These are phyloP conservation scores for Drosophila maculinotata DNA, from an alignment of 2,888 invertebrate species.

Conservation along the genomic window DNA sequence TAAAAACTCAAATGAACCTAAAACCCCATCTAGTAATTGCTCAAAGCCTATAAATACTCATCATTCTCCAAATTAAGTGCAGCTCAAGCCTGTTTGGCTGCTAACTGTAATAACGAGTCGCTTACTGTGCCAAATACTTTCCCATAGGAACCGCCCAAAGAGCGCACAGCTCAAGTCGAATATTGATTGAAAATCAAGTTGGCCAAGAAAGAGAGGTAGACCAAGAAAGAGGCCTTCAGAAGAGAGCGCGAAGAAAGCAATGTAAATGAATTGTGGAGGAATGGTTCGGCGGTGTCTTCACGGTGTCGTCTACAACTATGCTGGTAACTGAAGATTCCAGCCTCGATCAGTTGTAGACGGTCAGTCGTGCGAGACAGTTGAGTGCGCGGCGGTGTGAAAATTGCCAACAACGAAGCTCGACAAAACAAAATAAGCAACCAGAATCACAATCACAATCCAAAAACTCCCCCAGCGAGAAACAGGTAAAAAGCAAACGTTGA, in stretches of 20 bases:
- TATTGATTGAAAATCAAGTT: slow-evolving; percentile 70
- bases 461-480: slow-evolving; percentile 68
- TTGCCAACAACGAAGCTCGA: slow-evolving; percentile 63
- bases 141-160: slow-evolving; percentile 66
- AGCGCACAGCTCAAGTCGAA: slow-evolving; percentile 39
- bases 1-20: background rate
- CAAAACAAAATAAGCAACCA: slow-evolving; percentile 52
- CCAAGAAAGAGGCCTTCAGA: slow-evolving; percentile 4
- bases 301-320: slow-evolving; percentile 68
- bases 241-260: slow-evolving; percentile 67
- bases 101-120: slow-evolving; percentile 76
- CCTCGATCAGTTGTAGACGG: slow-evolving; percentile 83
- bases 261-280: slow-evolving; percentile 54
- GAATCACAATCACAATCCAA: slow-evolving; percentile 57
- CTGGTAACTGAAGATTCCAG: slow-evolving; percentile 81
- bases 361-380: slow-evolving; percentile 83
- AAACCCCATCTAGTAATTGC: background rate
- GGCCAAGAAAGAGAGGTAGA: slow-evolving; percentile 5
- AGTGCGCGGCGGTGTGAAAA: slow-evolving; percentile 79
- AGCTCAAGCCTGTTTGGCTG: slow-evolving; percentile 42
- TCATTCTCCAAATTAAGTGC: background rate
- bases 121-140: slow-evolving; percentile 78
- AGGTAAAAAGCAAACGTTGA: slow-evolving; percentile 62
- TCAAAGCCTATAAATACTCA: background rate
- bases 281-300: slow-evolving; percentile 18